phyloP scores from a whole-genome alignment of 2,113 vertebrate species.

The Platichthys stellatus region DNA sequence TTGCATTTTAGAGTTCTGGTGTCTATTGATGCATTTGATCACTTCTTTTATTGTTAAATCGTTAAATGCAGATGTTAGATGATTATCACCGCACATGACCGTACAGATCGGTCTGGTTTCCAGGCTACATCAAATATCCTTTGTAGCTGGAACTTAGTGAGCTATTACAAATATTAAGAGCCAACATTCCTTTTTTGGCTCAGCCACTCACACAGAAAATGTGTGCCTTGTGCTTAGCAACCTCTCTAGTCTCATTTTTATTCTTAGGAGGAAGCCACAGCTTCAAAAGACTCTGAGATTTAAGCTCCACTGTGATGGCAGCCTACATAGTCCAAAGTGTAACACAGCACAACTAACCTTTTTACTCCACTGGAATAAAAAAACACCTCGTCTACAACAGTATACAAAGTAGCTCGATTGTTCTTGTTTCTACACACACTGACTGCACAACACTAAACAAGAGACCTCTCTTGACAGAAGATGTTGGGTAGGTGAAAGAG shows the following conservation, averaged over 20 bases:
- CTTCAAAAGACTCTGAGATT: not conserved
- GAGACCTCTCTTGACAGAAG: conserved; percentile 11
- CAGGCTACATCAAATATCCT: not conserved
- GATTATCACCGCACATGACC: too few relatives aligned
- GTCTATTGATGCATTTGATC: too few relatives aligned
- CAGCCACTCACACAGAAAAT: not conserved
- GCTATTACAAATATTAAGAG: not conserved
- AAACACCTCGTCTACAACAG: not conserved
- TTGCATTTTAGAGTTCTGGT: too few relatives aligned
- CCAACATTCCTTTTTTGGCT: not conserved
- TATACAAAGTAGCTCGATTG: not conserved
- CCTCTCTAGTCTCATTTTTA: not conserved
- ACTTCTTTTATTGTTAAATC: too few relatives aligned
- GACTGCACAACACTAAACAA: conserved; percentile 23
- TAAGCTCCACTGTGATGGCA: not conserved
- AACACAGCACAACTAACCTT: not conserved
- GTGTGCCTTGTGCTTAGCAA: not conserved
- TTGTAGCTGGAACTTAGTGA: not conserved
- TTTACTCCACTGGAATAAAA: not conserved
- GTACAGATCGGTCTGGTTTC: not conserved
- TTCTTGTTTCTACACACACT: conserved; percentile 16
- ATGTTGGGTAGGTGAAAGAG: not conserved
- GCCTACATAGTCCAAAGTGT: conserved; percentile 9
- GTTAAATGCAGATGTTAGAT: too few relatives aligned
- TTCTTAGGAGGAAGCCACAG: not conserved